These are phyloP conservation scores for Cactoblastis cactorum DNA, from an alignment of 2,888 invertebrate genomes.

Conservation along the genomic window DNA sequence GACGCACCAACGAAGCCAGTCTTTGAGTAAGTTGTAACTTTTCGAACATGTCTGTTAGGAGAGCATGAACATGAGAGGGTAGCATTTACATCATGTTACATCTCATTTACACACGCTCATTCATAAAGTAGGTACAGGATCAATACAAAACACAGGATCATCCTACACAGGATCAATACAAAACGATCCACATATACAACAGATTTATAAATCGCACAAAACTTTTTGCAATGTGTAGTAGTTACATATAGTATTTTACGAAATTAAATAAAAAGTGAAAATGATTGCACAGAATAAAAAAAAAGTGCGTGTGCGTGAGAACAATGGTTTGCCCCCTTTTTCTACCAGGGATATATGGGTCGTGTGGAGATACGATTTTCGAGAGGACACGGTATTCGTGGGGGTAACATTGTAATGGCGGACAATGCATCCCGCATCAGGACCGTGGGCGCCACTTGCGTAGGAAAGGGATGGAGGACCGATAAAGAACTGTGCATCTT, in stretches of 20 bases:
- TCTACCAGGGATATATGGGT: constrained; percentile 71
- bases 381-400: constrained; percentile 44
- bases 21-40: constrained; percentile 33
- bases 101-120: constrained; percentile 18
- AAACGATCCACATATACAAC: no score
- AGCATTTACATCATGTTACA: constrained; percentile 27
- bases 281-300: constrained; percentile 27
- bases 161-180: no score
- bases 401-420: constrained; percentile 27
- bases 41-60: constrained; percentile 41
- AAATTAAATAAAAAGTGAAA: constrained; percentile 8
- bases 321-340: constrained; percentile 81
- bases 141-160: background rate
- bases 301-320: constrained; percentile 79
- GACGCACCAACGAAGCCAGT: background rate
- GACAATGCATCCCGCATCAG: constrained; percentile 14
- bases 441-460: constrained; percentile 13
- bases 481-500: background rate
- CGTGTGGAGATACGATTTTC: constrained; percentile 51
- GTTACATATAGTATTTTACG: no score
- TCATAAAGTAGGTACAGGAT: background rate
- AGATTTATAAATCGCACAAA: no score
- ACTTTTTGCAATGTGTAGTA: no score
- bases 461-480: background rate
- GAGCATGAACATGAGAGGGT: constrained; percentile 37